Evolutionary conservation across 2,797 vertebrate species (phyloP), one percentile per base, ranked within the genome.

Genomic region (Premnoplex brunnescens): DNA sequence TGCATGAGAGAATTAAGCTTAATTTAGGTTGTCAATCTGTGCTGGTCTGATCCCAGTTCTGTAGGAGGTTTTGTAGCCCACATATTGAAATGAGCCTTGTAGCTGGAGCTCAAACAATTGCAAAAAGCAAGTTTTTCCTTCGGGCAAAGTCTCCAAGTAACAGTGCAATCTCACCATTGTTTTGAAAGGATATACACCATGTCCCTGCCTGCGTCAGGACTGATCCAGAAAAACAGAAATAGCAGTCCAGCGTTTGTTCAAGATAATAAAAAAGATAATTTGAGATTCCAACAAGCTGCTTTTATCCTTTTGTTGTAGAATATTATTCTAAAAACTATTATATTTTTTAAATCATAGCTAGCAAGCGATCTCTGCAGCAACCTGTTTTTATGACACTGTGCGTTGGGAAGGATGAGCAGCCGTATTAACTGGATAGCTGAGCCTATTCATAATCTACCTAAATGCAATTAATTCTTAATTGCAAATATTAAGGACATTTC

Each of bases 81-180:
- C 82, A 5, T 44, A 39, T 34, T 60, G 89, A 91, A 89, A 86
- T 48, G 32, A 89, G 84, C 48, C n/a, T 58, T 68, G 36, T 77
- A 80, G 63, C n/a, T 93, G 81, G 93, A 97, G 87, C 88, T 82
- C 83, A 79, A 92, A 84, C 82, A 95, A 96, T 60, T 94, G 91
- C 90, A 97, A 96, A 95, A 94, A 92, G 19, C 48, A 85, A 94
- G 49, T 91, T 96, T 96, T 92, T 96, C 93, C 91, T 92, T n/a
- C 41, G 55, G 88, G 84, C 83, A 93, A 88, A 96, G 62, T 87
- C 83, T 97, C 93, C 86, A 95, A 95, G 94, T 91, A 95, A 82
- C 90, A 95, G 73, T 78, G 94, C 56, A 58, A 97, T 95, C 82
- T 95, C 93, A 91, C 92, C 95, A 88, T 71, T 94, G 10, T 95